Conservation (phyloP, 2,888 invertebrate genomes). For the Nezara viridula region DNA sequence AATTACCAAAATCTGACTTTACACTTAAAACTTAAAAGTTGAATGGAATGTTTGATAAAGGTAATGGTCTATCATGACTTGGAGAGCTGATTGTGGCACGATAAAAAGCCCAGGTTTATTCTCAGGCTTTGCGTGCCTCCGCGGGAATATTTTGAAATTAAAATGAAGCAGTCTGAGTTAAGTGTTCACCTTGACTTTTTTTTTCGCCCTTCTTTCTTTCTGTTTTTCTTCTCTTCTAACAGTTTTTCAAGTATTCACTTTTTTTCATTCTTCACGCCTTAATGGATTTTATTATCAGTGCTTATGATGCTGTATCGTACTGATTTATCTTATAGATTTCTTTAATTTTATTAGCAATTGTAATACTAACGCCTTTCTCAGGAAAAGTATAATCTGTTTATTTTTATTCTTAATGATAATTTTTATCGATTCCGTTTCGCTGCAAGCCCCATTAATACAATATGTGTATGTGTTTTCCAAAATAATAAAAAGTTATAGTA, state of each 20-base stretch:
- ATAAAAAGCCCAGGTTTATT: constrained; percentile 35
- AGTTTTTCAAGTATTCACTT: constrained; percentile 29
- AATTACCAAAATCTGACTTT: not conserved
- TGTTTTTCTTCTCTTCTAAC: not conserved
- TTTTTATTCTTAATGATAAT: too few species aligned
- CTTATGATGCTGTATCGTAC: not conserved
- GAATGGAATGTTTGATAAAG: constrained; percentile 8
- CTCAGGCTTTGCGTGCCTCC: constrained; percentile 34
- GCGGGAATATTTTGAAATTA: constrained; percentile 43
- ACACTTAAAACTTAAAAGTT: not conserved
- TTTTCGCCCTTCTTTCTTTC: not conserved
- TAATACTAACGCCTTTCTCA: too few species aligned
- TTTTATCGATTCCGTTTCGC: too few species aligned
- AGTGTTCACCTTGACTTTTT: constrained; percentile 42
- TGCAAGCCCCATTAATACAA: too few species aligned
- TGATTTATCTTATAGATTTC: not conserved
- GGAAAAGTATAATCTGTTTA: too few species aligned
- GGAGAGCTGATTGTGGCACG: constrained; percentile 30
- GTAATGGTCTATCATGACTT: constrained; percentile 30
- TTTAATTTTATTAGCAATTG: not conserved
- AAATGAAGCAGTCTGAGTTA: constrained; percentile 34
- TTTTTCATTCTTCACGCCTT: not conserved
- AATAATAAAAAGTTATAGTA: too few species aligned
- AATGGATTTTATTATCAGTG: not conserved
- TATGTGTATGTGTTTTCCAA: too few species aligned